Evolutionary conservation across 2,113 vertebrate species (phyloP).

Genomic region (Hyperopisus bebe): DNA sequence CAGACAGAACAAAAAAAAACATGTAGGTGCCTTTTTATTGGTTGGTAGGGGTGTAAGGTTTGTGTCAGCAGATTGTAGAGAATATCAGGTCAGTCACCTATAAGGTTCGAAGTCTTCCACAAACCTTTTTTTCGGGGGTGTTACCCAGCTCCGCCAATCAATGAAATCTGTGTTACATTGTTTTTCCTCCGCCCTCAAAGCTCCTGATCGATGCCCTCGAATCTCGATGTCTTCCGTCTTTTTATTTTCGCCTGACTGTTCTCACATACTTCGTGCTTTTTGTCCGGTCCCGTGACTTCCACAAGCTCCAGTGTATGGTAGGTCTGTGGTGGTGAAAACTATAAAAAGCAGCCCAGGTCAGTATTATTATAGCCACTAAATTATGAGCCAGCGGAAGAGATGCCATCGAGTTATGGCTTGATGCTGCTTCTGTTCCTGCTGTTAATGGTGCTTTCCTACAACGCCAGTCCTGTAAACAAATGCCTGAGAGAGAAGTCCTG

Average conservation of each 20-base stretch:
- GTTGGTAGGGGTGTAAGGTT: neutral
- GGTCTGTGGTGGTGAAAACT: neutral
- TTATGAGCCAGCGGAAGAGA: conserved; percentile 48
- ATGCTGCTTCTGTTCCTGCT: conserved; percentile 32
- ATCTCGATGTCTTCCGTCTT: neutral
- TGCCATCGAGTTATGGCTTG: conserved; percentile 44
- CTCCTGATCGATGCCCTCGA: conserved; percentile 2
- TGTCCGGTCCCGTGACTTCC: neutral
- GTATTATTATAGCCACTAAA: conserved; percentile 6
- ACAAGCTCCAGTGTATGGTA: neutral
- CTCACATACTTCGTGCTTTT: neutral
- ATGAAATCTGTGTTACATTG: conserved; percentile 5
- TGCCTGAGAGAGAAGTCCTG: conserved; percentile 35
- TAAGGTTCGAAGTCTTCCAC: neutral
- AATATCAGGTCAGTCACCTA: neutral
- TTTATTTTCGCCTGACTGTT: neutral
- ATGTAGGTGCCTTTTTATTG: neutral
- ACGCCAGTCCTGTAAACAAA: conserved; percentile 37
- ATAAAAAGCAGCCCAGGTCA: neutral
- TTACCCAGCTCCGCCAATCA: neutral
- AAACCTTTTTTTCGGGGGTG: neutral
- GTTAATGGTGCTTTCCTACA: conserved; percentile 37
- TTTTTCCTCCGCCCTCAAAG: neutral
- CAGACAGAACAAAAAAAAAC: neutral
- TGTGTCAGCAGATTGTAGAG: neutral